Percentiles rank a stretch among this genome's conserved stretches.
Evolutionary conservation across 2,888 invertebrate species (phyloP).

Genomic region (Mimachlamys varia): DNA sequence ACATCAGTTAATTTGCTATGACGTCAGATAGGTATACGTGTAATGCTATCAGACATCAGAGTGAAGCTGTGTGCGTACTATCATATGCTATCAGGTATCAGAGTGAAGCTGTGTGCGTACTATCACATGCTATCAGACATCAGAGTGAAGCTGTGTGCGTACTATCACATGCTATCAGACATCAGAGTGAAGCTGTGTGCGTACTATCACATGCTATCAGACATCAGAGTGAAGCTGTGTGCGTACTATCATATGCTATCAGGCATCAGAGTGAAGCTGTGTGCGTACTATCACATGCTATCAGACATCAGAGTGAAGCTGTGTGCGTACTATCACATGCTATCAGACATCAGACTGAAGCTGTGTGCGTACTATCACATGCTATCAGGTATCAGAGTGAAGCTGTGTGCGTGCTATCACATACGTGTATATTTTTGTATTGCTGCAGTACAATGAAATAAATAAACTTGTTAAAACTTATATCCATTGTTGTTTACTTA

Average conservation of each 20-base stretch:
- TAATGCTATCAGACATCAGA: neutral
- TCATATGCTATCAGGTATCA: neutral
- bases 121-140: neutral
- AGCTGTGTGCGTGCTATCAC: neutral
- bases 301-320: neutral
- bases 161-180: neutral
- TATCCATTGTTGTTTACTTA: neutral
- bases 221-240: neutral
- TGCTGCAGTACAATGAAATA: neutral
- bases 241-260: neutral
- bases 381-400: neutral
- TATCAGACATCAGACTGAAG: neutral
- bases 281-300: neutral
- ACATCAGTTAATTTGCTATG: neutral
- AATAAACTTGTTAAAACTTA: neutral
- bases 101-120: neutral
- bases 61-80: neutral
- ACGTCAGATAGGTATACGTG: neutral
- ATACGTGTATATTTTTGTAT: conserved; percentile 28
- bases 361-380: neutral
- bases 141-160: neutral
- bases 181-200: neutral
- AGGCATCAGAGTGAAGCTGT: neutral
- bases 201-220: neutral
- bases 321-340: neutral